Conservation (phyloP, 2,113 vertebrate species). For the Engystomops pustulosus region DNA sequence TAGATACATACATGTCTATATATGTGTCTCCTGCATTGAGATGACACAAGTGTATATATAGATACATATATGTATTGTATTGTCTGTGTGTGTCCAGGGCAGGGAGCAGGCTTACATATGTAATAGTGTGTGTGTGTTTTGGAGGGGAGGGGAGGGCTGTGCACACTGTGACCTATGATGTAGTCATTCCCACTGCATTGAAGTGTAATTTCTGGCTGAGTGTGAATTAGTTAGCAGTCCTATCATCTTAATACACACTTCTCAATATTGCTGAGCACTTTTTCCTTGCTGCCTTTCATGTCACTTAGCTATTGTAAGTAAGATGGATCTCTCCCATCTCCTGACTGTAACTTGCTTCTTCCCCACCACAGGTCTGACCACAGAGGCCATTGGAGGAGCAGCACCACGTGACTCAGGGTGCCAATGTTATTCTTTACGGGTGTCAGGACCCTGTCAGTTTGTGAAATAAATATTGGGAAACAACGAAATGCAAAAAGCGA, state of each 20-base stretch:
- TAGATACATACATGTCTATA: too few species aligned
- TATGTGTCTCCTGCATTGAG: neutral
- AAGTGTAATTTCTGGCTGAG: constrained; percentile 66
- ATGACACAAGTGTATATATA: too few species aligned
- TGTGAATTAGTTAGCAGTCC: constrained; percentile 45
- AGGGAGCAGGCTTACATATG: neutral
- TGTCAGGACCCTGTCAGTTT: constrained; percentile 99
- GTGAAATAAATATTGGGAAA: constrained; percentile 98
- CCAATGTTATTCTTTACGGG: constrained; percentile 99
- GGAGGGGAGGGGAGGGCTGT: constrained; percentile 3
- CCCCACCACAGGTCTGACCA: constrained; percentile 90
- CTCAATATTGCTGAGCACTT: constrained; percentile 92
- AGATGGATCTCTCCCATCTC: constrained; percentile 99
- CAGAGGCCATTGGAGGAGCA: constrained; percentile 96
- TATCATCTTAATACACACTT: constrained; percentile 71
- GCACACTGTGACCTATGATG: constrained; percentile 31
- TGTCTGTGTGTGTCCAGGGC: neutral
- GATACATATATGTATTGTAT: too few species aligned
- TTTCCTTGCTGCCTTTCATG: constrained; percentile 96
- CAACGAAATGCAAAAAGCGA: constrained; percentile 99
- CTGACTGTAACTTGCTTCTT: constrained; percentile 91
- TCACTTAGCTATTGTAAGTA: constrained; percentile 99
- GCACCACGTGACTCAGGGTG: constrained; percentile 97
- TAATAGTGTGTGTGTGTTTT: neutral
- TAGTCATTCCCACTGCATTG: constrained; percentile 74